phyloP scores from a whole-genome alignment of 2,797 vertebrate species.

The Austrolebias charrua region DNA sequence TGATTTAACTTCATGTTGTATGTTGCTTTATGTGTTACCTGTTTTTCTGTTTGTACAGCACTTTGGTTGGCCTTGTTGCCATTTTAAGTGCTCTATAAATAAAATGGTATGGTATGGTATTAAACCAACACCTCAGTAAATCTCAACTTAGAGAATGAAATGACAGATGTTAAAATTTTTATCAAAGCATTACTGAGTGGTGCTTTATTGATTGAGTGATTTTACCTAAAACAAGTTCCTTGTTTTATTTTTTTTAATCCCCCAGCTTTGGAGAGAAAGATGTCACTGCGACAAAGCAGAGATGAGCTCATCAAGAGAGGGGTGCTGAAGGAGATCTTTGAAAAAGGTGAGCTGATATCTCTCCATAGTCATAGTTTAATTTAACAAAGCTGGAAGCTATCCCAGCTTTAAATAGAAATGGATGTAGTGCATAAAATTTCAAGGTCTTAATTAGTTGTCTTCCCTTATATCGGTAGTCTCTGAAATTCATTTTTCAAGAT shows the following conservation, averaged over 20 bases:
- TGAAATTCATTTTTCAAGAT: constrained; percentile 46
- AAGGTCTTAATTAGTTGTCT: constrained; percentile 41
- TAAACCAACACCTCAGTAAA: too few relatives aligned
- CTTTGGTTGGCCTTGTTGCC: too few relatives aligned
- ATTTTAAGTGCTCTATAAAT: too few relatives aligned
- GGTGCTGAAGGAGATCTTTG: constrained; percentile 97
- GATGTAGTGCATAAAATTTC: constrained; percentile 18
- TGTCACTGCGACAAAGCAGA: constrained; percentile 96
- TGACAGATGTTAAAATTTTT: too few relatives aligned
- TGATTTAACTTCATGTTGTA: too few relatives aligned
- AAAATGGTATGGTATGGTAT: too few relatives aligned
- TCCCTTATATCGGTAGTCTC: constrained; percentile 51
- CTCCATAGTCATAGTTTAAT: background rate
- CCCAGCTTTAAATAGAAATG: constrained; percentile 11
- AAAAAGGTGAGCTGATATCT: constrained; percentile 87
- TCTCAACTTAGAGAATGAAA: too few relatives aligned
- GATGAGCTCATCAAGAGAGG: constrained; percentile 98
- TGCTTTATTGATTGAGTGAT: too few relatives aligned
- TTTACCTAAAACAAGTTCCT: background rate
- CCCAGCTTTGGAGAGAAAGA: constrained; percentile 95
- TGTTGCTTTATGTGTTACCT: too few relatives aligned
- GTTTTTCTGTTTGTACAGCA: too few relatives aligned
- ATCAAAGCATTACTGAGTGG: too few relatives aligned
- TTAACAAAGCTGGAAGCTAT: constrained; percentile 5
- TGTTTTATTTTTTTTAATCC: constrained; percentile 6